Evolutionary conservation across 2,113 vertebrate species (phyloP).

Genomic region (Catharus bicknelli): DNA sequence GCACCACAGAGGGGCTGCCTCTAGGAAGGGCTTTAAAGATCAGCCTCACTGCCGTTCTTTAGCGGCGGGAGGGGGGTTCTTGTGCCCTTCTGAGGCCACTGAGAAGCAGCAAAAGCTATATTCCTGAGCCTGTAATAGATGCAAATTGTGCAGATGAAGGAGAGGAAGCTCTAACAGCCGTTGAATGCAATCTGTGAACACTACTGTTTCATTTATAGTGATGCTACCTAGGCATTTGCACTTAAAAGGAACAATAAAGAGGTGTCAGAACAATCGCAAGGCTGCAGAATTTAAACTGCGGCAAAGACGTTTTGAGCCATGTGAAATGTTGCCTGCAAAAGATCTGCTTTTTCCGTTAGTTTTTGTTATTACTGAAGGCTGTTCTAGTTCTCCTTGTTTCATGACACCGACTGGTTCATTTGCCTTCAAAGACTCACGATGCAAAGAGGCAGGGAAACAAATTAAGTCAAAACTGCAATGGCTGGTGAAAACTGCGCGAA

Average conservation of each 20-base stretch:
- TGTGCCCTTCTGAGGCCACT: not conserved
- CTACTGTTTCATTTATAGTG: conserved; percentile 55
- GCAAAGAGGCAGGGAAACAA: conserved; percentile 46
- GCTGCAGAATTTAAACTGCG: conserved; percentile 28
- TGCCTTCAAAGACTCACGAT: conserved; percentile 54
- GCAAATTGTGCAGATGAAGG: conserved; percentile 51
- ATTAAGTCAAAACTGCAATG: conserved; percentile 66
- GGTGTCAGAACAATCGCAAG: conserved; percentile 45
- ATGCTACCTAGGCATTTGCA: conserved; percentile 46
- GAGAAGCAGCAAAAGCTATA: not conserved
- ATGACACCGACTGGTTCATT: conserved; percentile 63
- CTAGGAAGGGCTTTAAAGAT: conserved; percentile 7
- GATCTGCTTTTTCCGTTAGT: conserved; percentile 52
- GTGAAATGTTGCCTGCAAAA: conserved; percentile 51
- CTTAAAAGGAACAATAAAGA: conserved; percentile 50
- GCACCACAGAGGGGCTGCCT: not conserved
- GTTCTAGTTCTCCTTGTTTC: conserved; percentile 69
- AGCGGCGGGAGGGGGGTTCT: not conserved
- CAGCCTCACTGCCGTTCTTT: not conserved
- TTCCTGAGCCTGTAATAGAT: conserved; percentile 1
- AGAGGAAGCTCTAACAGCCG: conserved; percentile 9
- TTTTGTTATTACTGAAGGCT: conserved; percentile 63
- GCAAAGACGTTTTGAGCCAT: conserved; percentile 24
- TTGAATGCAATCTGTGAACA: conserved; percentile 32
- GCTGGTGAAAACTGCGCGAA: conserved; percentile 56